phyloP scores from a whole-genome alignment of 2,113 vertebrate genomes.

The Empidonax alnorum region DNA sequence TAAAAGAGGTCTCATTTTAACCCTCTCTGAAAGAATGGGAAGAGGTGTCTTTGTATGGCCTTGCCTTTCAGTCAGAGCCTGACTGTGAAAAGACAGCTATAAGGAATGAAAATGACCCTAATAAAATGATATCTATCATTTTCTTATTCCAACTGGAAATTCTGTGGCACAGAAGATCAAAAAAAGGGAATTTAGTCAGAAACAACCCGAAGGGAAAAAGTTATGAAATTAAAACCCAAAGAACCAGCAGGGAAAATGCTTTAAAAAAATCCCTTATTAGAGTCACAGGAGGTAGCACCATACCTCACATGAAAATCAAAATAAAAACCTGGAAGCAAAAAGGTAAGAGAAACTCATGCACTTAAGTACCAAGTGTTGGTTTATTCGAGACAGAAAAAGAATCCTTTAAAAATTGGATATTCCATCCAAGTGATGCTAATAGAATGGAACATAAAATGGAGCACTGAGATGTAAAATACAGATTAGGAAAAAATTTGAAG shows the following conservation, averaged over 20 bases:
- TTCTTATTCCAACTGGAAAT: conserved; percentile 13
- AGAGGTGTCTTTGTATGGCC: not conserved
- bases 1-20: not conserved
- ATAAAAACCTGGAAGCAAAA: conserved; percentile 62
- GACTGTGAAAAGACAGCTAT: not conserved
- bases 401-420: conserved; percentile 60
- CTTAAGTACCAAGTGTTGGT: conserved; percentile 11
- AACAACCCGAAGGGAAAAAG: conserved; percentile 24
- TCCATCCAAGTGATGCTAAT: conserved; percentile 49
- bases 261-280: conserved; percentile 46
- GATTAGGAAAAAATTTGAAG: conserved; percentile 55
- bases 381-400: conserved; percentile 46
- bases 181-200: not conserved
- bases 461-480: conserved; percentile 48
- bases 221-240: conserved; percentile 62
- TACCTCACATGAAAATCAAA: conserved; percentile 50
- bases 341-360: not conserved
- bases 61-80: not conserved
- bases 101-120: not conserved
- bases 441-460: conserved; percentile 49
- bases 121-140: not conserved
- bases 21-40: not conserved
- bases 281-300: conserved; percentile 59
- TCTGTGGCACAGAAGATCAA: not conserved
- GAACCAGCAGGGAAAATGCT: conserved; percentile 49